These are phyloP conservation scores for Hemistola chrysoprasaria DNA, from an alignment of 2,888 invertebrate species.

Conservation along the genomic window DNA sequence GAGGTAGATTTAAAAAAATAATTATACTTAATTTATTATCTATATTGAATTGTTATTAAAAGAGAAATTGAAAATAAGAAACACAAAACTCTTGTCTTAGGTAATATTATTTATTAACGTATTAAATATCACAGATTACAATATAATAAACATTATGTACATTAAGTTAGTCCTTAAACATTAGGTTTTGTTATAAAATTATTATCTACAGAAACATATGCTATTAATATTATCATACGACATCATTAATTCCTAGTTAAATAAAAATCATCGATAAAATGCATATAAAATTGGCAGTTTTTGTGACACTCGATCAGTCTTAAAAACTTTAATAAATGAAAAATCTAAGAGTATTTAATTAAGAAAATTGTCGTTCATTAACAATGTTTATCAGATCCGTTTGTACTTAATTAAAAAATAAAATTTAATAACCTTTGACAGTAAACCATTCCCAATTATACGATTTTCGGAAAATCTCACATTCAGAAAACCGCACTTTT, in stretches of 20 bases:
- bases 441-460: no score
- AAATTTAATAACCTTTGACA: no score
- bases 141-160: conserved; percentile 64
- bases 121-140: conserved; percentile 65
- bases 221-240: conserved; percentile 17
- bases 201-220: conserved; percentile 16
- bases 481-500: neutral
- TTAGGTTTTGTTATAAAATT: conserved; percentile 26
- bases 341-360: no score
- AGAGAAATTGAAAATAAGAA: neutral
- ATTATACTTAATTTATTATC: no score
- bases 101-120: conserved; percentile 41
- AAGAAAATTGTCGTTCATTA: no score
- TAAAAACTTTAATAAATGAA: conserved; percentile 7
- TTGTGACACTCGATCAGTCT: conserved; percentile 38
- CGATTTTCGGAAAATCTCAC: neutral
- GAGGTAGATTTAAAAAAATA: no score
- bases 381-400: no score
- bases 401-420: no score
- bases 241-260: no score
- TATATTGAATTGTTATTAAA: no score
- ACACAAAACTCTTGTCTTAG: neutral
- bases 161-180: conserved; percentile 32
- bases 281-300: conserved; percentile 39
- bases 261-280: conserved; percentile 37